Evolutionary conservation across 2,888 invertebrate genomes (phyloP), one percentile per base, ranked within the genome.

Genomic region (Plebejus argus): DNA sequence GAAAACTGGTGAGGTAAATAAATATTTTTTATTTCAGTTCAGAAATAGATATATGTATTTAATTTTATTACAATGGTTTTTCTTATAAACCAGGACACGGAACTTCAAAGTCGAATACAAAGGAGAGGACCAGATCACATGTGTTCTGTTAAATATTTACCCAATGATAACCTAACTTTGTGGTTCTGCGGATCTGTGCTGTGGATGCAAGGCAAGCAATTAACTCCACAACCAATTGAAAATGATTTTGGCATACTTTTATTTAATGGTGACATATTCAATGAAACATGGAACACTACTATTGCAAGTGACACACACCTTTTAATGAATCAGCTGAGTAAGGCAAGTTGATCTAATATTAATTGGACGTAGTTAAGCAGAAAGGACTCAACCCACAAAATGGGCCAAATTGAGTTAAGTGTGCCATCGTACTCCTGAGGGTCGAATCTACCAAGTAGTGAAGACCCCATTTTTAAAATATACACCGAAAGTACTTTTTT

Each of bases 261-360:
- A 33, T 98, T 97, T 94, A 99, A 99, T 94, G 99, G 99, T 45
- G 99, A 99, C 90, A 95, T 98, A 81, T 99, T 97, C 91, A 95
- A 94, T 82, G 86, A 91, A 49, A 83, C 87, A 70, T 88, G 92
- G 86, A 81, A 86, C 23, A 81, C 76, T 58, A 79, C 83, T 76
- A 85, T 82, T 6, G 6, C 15, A 8, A 93, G 95, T 80, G 96
- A 96, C 84, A 95, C 96, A 0, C 83, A 88, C 81, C 85, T 91
- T 81, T 89, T 96, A 78, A 89, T 95, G 84, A 83, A 92, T 3
- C 88, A 86, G 82, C 81, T 93, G 12, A 83, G 79, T 45, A 79
- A 84, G 70, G 81, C 82, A 78, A 80, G 78, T 77, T 88, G 28
- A 66, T 66, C 66, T 66, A 12, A 7, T 49, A n/a, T n/a, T n/a